Base-by-base conservation (phyloP, 2,113 vertebrate species). In the Ascaphus truei region DNA sequence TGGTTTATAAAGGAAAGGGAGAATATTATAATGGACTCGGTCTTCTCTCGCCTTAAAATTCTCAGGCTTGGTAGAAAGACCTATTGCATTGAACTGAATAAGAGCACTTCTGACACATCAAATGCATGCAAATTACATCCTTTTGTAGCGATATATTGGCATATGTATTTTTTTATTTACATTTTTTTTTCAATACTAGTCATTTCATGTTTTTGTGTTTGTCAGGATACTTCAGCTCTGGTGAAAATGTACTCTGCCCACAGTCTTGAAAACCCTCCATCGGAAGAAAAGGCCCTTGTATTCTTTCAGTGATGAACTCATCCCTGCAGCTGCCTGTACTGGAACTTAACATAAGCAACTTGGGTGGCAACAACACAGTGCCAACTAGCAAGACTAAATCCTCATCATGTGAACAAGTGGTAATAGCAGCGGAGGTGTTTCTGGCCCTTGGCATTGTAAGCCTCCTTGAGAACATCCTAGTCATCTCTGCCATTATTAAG, bases 381-480 rank as follows among this genome's bases (percentile, higher is more conserved):
- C 73, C 78, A 62, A 78, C 66, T 37, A 62, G 53, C 27, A 79
- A 75, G 74, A 88, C 74, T 57, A 77, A 68, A 31, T 73, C 79
- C 8, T 84, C 78, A 0, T 79, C 84, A 20, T 97, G 95, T 63
- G 93, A 93, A 45, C 90, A 95, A 73, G 84, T 96, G 75, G 82
- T 84, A 77, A 93, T 98, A 0, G 78, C 89, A 0, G 76, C 80
- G 39, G 90, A 92, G 80, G 92, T 95, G 66, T 98, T 99, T 75
- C 89, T 99, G 22, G 93, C 83, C 11, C 87, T 99, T 73, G 96
- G 96, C 15, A 90, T 98, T 75, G 72, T 98, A 79, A 96, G 95
- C 75, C 84, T 99, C 33, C 81, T 99, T 71, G 96, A 99, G 85
- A 99, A 98, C 77, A 93, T 98, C 77, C 72, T 99, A 68, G 95